phyloP scores from a whole-genome alignment of 2,888 invertebrate species.

The Tetanocera ferruginea region DNA sequence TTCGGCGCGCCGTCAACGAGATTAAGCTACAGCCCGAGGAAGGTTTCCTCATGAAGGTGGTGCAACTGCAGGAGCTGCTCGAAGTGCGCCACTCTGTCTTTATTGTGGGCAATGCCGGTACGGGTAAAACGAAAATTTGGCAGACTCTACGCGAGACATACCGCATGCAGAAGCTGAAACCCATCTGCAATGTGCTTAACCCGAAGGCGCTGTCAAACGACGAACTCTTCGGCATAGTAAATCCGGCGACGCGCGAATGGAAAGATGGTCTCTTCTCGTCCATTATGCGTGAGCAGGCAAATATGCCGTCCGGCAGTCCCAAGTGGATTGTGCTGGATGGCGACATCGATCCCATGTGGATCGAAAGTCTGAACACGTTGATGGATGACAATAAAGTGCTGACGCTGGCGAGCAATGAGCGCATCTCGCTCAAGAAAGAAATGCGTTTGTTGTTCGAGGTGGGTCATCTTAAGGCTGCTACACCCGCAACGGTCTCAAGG shows the following conservation, averaged over 20 bases:
- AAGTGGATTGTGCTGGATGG: slow-evolving; percentile 98
- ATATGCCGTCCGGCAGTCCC: slow-evolving; percentile 84
- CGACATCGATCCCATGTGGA: slow-evolving; percentile 87
- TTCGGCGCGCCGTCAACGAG: slow-evolving; percentile 84
- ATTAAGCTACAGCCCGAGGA: slow-evolving; percentile 92
- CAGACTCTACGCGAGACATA: slow-evolving; percentile 89
- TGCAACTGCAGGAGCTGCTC: slow-evolving; percentile 92
- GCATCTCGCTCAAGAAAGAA: slow-evolving; percentile 88
- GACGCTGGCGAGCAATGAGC: slow-evolving; percentile 94
- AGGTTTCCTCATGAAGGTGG: slow-evolving; percentile 88
- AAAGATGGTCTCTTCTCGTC: slow-evolving; percentile 91
- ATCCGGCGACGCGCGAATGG: slow-evolving; percentile 95
- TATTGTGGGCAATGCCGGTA: slow-evolving; percentile 88
- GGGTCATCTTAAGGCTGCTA: slow-evolving; percentile 90
- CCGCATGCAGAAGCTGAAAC: slow-evolving; percentile 76
- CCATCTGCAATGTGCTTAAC: slow-evolving; percentile 89
- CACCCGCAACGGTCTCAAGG: slow-evolving; percentile 95
- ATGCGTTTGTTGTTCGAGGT: slow-evolving; percentile 96
- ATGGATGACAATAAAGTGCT: slow-evolving; percentile 98
- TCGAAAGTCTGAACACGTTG: slow-evolving; percentile 95
- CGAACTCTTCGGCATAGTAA: slow-evolving; percentile 94
- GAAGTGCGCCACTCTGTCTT: slow-evolving; percentile 96
- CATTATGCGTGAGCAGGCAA: slow-evolving; percentile 94
- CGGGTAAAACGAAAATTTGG: slow-evolving; percentile 95
- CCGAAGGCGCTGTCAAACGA: slow-evolving; percentile 96